Evolutionary conservation across 2,113 vertebrate genomes (phyloP).

Genomic region (Zosterops japonicus): DNA sequence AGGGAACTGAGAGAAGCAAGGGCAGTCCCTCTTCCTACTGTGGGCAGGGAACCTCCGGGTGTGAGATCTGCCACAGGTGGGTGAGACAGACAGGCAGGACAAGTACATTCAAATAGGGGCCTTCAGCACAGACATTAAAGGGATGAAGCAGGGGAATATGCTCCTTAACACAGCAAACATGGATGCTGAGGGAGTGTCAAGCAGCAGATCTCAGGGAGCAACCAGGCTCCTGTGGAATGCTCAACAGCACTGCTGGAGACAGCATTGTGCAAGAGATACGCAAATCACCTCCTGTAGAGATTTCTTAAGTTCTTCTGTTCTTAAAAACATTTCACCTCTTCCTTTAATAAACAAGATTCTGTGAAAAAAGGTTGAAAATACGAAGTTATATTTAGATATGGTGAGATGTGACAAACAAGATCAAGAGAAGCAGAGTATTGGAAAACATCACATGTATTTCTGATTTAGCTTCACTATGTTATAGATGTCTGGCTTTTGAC

Average conservation of each 20-base stretch:
- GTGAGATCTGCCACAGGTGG: not conserved
- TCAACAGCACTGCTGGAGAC: not conserved
- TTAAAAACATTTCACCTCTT: not conserved
- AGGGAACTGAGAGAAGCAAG: not conserved
- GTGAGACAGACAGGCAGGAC: not conserved
- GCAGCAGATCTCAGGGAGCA: not conserved
- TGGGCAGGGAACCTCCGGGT: not conserved
- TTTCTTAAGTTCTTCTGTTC: not conserved
- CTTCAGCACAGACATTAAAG: not conserved
- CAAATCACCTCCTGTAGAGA: not conserved
- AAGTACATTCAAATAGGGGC: not conserved
- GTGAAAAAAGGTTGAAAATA: not conserved
- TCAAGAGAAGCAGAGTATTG: not conserved
- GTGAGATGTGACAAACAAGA: not conserved
- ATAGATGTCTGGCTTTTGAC: not conserved
- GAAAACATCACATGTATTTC: not conserved
- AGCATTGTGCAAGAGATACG: not conserved
- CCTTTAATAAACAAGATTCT: not conserved
- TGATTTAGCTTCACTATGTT: not conserved
- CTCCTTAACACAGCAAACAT: not conserved
- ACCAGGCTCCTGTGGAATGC: not conserved
- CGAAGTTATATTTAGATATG: not conserved
- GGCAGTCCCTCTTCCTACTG: not conserved
- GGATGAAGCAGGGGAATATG: not conserved
- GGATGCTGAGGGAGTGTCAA: not conserved